These are phyloP conservation scores for Aleiodes sp. DNA, from an alignment of 1,140 invertebrate genomes.

Conservation along the genomic window DNA sequence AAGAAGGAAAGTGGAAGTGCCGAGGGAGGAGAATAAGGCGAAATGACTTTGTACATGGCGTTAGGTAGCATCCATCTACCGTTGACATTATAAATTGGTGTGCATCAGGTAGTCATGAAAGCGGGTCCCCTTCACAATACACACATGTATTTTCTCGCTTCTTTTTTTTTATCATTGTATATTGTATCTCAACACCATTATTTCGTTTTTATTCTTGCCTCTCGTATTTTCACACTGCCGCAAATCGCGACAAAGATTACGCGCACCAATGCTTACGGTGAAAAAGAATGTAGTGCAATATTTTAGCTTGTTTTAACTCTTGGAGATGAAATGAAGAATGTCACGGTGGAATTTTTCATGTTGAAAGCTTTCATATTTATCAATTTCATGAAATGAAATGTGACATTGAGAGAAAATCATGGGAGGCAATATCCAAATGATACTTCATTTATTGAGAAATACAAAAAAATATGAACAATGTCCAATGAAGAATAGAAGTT, in stretches of 20 bases:
- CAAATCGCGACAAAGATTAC: constrained; percentile 32
- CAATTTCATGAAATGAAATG: too few species aligned
- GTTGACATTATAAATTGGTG: constrained; percentile 40
- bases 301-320: not conserved
- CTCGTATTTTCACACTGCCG: constrained; percentile 21
- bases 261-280: not conserved
- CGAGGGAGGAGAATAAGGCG: constrained; percentile 36
- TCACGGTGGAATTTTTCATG: not conserved
- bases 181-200: too few species aligned
- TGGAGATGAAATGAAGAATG: not conserved
- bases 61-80: constrained; percentile 42
- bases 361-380: not conserved
- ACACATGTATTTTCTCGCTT: not conserved
- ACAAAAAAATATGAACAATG: too few species aligned
- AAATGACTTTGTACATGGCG: constrained; percentile 38
- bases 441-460: too few species aligned
- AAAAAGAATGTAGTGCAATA: not conserved
- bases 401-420: too few species aligned
- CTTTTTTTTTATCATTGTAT: not conserved
- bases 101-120: constrained; percentile 52
- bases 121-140: constrained; percentile 3
- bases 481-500: too few species aligned
- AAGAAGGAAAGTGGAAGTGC: constrained; percentile 1
- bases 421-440: too few species aligned
- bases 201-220: not conserved